phyloP scores from a whole-genome alignment of 1,140 invertebrate species.

The Homalodisca vitripennis region DNA sequence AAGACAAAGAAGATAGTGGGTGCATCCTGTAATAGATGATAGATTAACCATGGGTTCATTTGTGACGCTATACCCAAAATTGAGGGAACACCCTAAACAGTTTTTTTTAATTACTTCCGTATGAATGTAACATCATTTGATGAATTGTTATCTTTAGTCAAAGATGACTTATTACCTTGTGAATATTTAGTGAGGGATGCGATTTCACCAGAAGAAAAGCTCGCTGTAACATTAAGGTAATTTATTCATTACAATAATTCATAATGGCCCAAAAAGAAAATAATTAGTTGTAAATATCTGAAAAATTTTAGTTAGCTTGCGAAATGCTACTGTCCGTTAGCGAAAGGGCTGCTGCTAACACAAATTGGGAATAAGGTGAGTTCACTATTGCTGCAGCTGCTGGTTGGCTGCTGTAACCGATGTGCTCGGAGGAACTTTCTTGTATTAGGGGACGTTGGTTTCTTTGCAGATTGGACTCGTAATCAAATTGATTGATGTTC shows the following conservation, averaged over 20 bases:
- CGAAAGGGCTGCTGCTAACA: neutral
- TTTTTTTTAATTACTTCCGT: constrained; percentile 42
- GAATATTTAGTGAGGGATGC: constrained; percentile 40
- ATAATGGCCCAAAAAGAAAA: neutral
- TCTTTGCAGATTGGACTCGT: neutral
- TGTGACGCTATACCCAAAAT: constrained; percentile 18
- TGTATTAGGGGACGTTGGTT: too few relatives aligned
- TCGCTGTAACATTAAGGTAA: constrained; percentile 42
- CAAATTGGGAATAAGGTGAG: too few relatives aligned
- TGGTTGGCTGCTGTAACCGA: neutral
- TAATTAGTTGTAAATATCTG: neutral
- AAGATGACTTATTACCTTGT: constrained; percentile 36
- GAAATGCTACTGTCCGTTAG: neutral
- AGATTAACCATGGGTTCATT: constrained; percentile 11
- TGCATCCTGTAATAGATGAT: constrained; percentile 3
- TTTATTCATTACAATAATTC: constrained; percentile 34
- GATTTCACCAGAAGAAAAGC: constrained; percentile 43
- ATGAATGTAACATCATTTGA: constrained; percentile 49
- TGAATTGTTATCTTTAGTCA: constrained; percentile 40
- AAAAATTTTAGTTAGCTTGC: neutral
- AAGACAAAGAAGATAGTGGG: constrained; percentile 19
- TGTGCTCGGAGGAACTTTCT: too few relatives aligned
- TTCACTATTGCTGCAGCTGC: neutral
- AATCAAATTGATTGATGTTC: constrained; percentile 4
- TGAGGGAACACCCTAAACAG: constrained; percentile 1